A percentile compares a stretch with the other conserved stretches of the same genome.
Conservation (phyloP, 2,888 invertebrate species). For the Craniophora ligustri region DNA sequence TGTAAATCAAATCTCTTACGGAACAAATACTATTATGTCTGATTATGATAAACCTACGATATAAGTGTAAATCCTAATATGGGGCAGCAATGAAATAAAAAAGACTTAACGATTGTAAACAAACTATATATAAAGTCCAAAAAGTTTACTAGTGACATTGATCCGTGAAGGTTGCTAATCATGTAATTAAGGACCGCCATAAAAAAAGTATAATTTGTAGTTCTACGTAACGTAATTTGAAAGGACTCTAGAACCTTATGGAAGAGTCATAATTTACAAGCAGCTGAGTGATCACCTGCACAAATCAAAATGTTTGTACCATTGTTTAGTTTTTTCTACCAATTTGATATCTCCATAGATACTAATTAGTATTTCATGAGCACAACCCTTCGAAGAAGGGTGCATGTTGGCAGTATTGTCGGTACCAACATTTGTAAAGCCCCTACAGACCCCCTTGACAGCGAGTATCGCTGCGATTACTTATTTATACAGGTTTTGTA, state of each 20-base stretch:
- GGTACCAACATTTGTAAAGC: constrained; percentile 15
- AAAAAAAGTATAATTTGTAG: constrained; percentile 37
- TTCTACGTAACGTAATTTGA: constrained; percentile 27
- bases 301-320: constrained; percentile 46
- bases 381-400: constrained; percentile 24
- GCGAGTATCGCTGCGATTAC: neutral
- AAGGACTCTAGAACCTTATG: constrained; percentile 20
- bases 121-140: neutral
- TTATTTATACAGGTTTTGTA: neutral
- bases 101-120: no score
- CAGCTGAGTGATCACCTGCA: constrained; percentile 59
- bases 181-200: constrained; percentile 28
- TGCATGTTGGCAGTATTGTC: constrained; percentile 13
- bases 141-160: neutral
- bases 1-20: no score
- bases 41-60: no score
- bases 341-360: constrained; percentile 35
- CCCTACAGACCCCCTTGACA: constrained; percentile 5
- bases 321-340: constrained; percentile 34
- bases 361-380: constrained; percentile 43
- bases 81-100: no score
- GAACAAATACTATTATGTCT: no score
- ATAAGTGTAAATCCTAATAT: no score
- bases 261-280: constrained; percentile 46
- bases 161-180: constrained; percentile 10